A percentile compares a stretch with the other conserved stretches of the same genome.
Evolutionary conservation across 2,888 invertebrate species (phyloP).

Genomic region (Heteromurus nitidus): DNA sequence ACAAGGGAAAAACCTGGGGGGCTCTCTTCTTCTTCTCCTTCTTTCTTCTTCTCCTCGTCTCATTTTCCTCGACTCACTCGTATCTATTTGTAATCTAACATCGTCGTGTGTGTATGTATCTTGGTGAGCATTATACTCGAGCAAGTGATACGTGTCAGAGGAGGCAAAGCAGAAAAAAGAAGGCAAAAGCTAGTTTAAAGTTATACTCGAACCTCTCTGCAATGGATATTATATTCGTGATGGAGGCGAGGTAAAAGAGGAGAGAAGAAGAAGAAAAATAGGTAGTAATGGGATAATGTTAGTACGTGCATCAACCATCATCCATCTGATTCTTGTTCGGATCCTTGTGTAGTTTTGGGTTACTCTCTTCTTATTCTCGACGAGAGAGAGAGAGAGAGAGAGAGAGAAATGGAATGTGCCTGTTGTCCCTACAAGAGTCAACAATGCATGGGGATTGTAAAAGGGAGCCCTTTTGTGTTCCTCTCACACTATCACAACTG

Average conservation of each 20-base stretch:
- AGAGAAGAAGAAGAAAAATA: constrained; percentile 18
- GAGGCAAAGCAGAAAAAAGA: constrained; percentile 54
- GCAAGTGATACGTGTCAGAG: constrained; percentile 65
- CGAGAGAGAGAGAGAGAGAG: neutral
- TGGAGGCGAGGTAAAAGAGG: neutral
- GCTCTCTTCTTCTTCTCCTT: constrained; percentile 27
- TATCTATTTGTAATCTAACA: constrained; percentile 60
- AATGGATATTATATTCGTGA: constrained; percentile 2
- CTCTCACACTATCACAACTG: constrained; percentile 44
- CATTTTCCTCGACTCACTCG: constrained; percentile 8
- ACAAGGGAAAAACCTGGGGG: constrained; percentile 64
- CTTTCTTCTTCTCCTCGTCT: no score
- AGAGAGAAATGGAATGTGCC: constrained; percentile 68
- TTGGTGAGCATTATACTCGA: constrained; percentile 51
- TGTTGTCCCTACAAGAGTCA: constrained; percentile 69
- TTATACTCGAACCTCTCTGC: constrained; percentile 1
- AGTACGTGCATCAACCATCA: constrained; percentile 42
- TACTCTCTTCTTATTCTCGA: constrained; percentile 25
- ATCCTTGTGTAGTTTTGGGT: constrained; percentile 11
- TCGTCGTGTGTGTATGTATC: constrained; percentile 47
- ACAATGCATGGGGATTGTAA: constrained; percentile 57
- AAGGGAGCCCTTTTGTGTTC: constrained; percentile 56
- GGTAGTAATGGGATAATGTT: constrained; percentile 6
- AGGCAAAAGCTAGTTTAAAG: constrained; percentile 28
- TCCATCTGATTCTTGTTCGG: constrained; percentile 29